phyloP scores from a whole-genome alignment of 2,113 vertebrate genomes.

The Elaphurus davidianus region DNA sequence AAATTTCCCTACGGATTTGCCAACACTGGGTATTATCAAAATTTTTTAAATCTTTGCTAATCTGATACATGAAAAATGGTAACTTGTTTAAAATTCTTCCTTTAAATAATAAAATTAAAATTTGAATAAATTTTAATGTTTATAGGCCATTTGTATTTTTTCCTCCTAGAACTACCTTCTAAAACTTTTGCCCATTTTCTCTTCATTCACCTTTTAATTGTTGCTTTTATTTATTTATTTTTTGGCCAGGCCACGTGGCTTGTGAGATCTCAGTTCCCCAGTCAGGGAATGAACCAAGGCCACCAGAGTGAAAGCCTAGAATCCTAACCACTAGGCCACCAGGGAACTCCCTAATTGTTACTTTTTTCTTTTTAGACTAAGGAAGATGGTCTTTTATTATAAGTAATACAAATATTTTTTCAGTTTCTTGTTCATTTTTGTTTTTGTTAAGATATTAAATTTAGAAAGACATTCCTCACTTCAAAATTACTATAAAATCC shows the following conservation, averaged over 20 bases:
- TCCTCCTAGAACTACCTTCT: not conserved
- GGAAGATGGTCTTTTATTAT: not conserved
- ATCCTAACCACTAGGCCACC: not conserved
- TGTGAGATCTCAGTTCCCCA: not conserved
- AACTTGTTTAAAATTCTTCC: not conserved
- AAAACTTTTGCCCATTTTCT: not conserved
- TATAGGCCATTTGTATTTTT: not conserved
- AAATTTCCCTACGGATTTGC: not conserved
- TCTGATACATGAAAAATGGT: not conserved
- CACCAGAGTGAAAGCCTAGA: not conserved
- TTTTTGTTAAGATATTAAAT: conserved; percentile 1
- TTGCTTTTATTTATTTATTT: not conserved
- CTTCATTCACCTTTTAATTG: not conserved
- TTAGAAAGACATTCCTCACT: not conserved
- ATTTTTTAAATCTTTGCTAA: not conserved
- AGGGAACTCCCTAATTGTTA: not conserved
- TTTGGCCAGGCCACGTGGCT: not conserved
- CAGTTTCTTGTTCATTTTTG: not conserved
- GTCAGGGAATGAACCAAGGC: not conserved
- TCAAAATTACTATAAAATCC: conserved; percentile 16
- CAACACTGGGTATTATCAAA: not conserved
- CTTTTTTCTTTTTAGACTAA: conserved; percentile 11
- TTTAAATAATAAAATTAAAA: conserved; percentile 17
- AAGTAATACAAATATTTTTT: not conserved
- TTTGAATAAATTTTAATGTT: not conserved